Evolutionary conservation across 2,113 vertebrate genomes (phyloP).

Genomic region (Panthera tigris): DNA sequence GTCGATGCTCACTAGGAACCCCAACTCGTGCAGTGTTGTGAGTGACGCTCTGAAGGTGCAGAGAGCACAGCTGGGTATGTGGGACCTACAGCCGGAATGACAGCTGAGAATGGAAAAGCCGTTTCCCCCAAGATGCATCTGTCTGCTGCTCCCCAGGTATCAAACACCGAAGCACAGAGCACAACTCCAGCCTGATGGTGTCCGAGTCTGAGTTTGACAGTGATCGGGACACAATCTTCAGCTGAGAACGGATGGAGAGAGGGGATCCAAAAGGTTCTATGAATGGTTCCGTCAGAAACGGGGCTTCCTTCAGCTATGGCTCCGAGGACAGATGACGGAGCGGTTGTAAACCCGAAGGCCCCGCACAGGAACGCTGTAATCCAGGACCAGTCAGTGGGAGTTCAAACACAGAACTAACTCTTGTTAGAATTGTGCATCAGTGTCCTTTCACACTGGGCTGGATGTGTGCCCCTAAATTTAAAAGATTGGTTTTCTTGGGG

Average conservation of each 20-base stretch:
- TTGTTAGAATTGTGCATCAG: background rate
- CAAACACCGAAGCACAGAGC: conserved; percentile 94
- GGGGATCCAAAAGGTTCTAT: conserved; percentile 81
- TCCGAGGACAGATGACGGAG: conserved; percentile 86
- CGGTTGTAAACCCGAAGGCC: background rate
- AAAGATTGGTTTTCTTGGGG: background rate
- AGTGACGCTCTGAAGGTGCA: background rate
- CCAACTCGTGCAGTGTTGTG: background rate
- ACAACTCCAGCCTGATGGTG: conserved; percentile 96
- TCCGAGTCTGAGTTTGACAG: conserved; percentile 95
- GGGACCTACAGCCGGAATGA: background rate
- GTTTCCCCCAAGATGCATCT: background rate
- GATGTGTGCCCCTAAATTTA: background rate
- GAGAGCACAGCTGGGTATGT: fast-evolving
- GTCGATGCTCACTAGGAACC: background rate
- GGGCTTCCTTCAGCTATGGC: conserved; percentile 86
- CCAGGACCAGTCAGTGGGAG: background rate
- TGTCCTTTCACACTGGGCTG: conserved; percentile 3
- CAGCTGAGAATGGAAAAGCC: too few species aligned
- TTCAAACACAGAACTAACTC: conserved; percentile 14
- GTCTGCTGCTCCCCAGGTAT: conserved; percentile 83
- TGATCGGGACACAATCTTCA: conserved; percentile 94
- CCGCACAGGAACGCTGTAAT: background rate
- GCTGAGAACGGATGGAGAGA: conserved; percentile 86
- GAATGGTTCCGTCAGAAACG: conserved; percentile 85